Evolutionary conservation across 2,113 vertebrate genomes (phyloP).

Genomic region (Heliornis fulica): DNA sequence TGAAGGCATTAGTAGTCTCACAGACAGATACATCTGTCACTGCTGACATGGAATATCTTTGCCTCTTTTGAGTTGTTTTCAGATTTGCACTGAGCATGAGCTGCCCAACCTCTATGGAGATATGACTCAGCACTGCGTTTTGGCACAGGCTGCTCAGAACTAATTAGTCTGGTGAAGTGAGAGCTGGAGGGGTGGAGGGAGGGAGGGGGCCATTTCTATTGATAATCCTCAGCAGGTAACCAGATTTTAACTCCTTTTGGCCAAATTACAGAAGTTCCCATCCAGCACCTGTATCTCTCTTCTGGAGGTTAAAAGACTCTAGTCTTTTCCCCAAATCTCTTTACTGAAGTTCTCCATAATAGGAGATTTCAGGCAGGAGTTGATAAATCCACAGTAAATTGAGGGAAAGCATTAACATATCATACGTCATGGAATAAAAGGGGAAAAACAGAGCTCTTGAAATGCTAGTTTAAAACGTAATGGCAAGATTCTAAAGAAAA

Average conservation of each 20-base stretch:
- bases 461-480: not conserved
- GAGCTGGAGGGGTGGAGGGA: too few species aligned
- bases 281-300: not conserved
- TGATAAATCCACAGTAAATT: constrained; percentile 82
- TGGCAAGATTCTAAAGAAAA: not conserved
- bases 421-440: not conserved
- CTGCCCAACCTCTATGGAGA: not conserved
- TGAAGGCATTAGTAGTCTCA: not conserved
- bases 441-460: not conserved
- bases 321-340: constrained; percentile 74
- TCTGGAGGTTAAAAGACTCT: constrained; percentile 2
- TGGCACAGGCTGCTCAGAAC: not conserved
- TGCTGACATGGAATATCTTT: not conserved
- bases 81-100: not conserved
- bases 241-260: not conserved
- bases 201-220: not conserved
- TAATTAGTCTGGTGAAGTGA: not conserved
- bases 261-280: not conserved
- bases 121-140: not conserved
- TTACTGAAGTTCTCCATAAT: constrained; percentile 78
- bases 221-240: not conserved
- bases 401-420: not conserved
- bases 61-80: not conserved
- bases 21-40: not conserved
- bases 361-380: constrained; percentile 81